A percentile compares a stretch with the other conserved stretches of the same genome.
These are phyloP conservation scores for Drepanosiphum platanoidis DNA, from an alignment of 2,888 invertebrate species.

Conservation along the genomic window DNA sequence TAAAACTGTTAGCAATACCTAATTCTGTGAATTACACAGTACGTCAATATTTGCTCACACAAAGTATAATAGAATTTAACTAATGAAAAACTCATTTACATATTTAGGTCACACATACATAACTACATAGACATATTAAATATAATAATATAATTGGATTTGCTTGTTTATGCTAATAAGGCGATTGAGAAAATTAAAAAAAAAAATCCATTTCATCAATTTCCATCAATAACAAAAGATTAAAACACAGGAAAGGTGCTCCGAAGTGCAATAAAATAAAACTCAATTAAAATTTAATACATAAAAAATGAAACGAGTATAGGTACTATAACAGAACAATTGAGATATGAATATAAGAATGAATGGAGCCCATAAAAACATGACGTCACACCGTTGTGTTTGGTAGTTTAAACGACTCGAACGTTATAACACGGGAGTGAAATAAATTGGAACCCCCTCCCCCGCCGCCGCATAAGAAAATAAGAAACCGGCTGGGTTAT, in stretches of 20 bases:
- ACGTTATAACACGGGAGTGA: background rate
- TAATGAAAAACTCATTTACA: background rate
- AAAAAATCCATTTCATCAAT: slow-evolving; percentile 8
- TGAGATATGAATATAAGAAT: slow-evolving; percentile 17
- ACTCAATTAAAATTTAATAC: slow-evolving; percentile 9
- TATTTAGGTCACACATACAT: background rate
- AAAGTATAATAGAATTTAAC: slow-evolving; percentile 1
- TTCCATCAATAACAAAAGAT: background rate
- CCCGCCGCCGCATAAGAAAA: background rate
- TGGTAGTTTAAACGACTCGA: slow-evolving; percentile 15
- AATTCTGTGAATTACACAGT: background rate
- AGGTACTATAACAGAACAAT: slow-evolving; percentile 5
- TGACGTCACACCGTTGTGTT: slow-evolving; percentile 22
- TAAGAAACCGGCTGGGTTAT: background rate
- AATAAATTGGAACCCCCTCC: slow-evolving; percentile 6
- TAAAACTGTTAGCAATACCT: background rate
- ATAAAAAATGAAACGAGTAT: slow-evolving; percentile 9
- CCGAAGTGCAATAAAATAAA: slow-evolving; percentile 8
- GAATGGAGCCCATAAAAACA: slow-evolving; percentile 33
- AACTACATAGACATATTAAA: background rate
- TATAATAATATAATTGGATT: background rate
- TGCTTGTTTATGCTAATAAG: background rate
- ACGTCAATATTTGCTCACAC: background rate
- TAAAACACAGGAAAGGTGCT: too few species aligned
- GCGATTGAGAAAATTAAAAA: background rate